These are phyloP conservation scores for Asbolus verrucosus DNA, from an alignment of 1,140 invertebrate species.

Conservation along the genomic window DNA sequence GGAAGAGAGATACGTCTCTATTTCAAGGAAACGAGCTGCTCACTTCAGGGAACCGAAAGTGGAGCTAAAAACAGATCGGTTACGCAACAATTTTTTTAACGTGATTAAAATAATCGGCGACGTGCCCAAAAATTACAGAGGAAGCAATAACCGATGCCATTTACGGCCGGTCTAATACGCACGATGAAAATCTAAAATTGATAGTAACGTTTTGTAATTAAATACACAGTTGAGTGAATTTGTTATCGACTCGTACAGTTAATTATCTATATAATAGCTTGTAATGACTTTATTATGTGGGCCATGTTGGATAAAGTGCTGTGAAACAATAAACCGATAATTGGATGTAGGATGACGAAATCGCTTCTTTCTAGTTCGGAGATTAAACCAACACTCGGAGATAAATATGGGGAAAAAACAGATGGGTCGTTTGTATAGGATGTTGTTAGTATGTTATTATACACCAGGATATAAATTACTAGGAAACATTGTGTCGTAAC, in stretches of 20 bases:
- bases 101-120: constrained; percentile 16
- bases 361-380: constrained; percentile 26
- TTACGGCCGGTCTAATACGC: constrained; percentile 26
- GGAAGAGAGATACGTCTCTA: constrained; percentile 29
- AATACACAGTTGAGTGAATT: constrained; percentile 43
- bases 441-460: constrained; percentile 42
- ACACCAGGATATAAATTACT: constrained; percentile 43
- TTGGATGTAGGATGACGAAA: constrained; percentile 13
- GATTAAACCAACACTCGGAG: constrained; percentile 36
- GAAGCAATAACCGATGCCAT: constrained; percentile 12
- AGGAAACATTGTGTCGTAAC: constrained; percentile 42
- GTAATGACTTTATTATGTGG: constrained; percentile 46
- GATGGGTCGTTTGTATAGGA: constrained; percentile 37
- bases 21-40: constrained; percentile 35
- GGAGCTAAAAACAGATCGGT: background rate
- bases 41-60: constrained; percentile 20
- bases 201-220: constrained; percentile 46
- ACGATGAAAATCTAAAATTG: constrained; percentile 47
- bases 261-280: constrained; percentile 47
- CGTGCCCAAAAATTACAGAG: constrained; percentile 1
- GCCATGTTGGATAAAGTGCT: constrained; percentile 28
- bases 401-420: constrained; percentile 36
- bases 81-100: background rate
- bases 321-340: constrained; percentile 30
- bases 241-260: constrained; percentile 35